Base-by-base conservation (phyloP, 30 jellyfish, hydroid and myxozoan genomes). In the Mastigias papua region DNA sequence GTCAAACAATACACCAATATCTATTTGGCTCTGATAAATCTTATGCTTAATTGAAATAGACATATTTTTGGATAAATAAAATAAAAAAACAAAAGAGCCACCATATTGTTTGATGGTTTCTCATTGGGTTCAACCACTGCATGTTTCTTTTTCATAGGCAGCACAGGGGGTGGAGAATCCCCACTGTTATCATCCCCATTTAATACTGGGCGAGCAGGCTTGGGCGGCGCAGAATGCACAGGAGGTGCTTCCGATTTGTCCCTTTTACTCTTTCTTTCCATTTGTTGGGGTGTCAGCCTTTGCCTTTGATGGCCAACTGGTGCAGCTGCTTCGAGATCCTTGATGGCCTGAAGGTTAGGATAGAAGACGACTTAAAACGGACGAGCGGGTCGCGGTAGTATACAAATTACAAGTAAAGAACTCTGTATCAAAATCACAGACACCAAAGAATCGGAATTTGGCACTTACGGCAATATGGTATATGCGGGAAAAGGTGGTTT, bases 131-230 rank as follows among this genome's bases (percentile, higher is more conserved):
- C 93, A 0, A 31, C 32, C 32, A 37, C 80, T 0, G 86, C 73
- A 32, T 72, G 87, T 23, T 57, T 84, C 76, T 63, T 84, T 57
- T 84, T 84, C 19, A 87, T 86, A 21, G 71, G 51, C 23, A 58
- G 30, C 0, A 87, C 87, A 48, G 86, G 86, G 17, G 93, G 93
- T 25, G 83, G 81, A 22, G 93, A 23, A 48, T 65, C 83, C 26
- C 54, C 87, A 32, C 54, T 71, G 0, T 25, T 28, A 0, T 16
- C 35, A 2, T 20, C 34, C 16, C 23, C 46, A 31, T 54, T 34
- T 58, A 58, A 7, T 1, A 68, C 60, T 15, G 54, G 62, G 31
- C 93, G 80, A 25, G 51, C 21, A n/a, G 93, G 93, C 42, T 70
- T 70, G 10, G 93, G 93, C 8, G 93, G 86, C 1, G 93, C 70